Evolutionary conservation across 2,797 vertebrate genomes (phyloP).

Genomic region (Gorsachius magnificus): DNA sequence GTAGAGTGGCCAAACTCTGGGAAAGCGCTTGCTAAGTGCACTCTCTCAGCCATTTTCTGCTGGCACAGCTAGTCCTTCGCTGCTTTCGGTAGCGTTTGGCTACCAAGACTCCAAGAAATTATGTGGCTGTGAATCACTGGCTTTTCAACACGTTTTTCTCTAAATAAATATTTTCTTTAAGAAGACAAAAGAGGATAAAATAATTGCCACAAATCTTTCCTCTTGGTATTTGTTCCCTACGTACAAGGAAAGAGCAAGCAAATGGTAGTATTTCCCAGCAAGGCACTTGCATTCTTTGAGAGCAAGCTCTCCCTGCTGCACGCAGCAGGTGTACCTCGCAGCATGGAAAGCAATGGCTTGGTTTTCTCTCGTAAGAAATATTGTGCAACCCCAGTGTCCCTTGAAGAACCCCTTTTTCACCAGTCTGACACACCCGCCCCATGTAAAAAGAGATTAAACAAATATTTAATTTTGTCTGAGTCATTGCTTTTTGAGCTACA

Average conservation of each 20-base stretch:
- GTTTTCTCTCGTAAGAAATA: not conserved
- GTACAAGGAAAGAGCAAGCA: not conserved
- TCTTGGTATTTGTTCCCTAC: not conserved
- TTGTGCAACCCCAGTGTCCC: not conserved
- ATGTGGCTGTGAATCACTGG: not conserved
- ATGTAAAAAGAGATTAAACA: constrained; percentile 41
- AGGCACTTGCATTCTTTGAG: not conserved
- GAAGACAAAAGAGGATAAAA: not conserved
- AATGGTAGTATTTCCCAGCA: not conserved
- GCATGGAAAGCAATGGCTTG: not conserved
- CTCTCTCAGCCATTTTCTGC: not conserved
- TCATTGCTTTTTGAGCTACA: not conserved
- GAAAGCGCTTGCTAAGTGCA: not conserved
- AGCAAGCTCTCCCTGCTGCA: not conserved
- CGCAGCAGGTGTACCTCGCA: not conserved
- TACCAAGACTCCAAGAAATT: not conserved
- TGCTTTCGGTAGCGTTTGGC: not conserved
- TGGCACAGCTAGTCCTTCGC: not conserved
- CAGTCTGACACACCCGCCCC: not conserved
- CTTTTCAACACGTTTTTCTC: not conserved
- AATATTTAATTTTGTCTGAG: constrained; percentile 36
- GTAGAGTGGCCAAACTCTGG: not conserved
- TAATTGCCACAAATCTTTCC: not conserved
- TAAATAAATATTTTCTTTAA: constrained; percentile 9
- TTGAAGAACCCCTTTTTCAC: constrained; percentile 10